A percentile compares a stretch with the other conserved stretches of the same genome.
Evolutionary conservation across 2,113 vertebrate genomes (phyloP).

Genomic region (Gasterosteus nipponicus): DNA sequence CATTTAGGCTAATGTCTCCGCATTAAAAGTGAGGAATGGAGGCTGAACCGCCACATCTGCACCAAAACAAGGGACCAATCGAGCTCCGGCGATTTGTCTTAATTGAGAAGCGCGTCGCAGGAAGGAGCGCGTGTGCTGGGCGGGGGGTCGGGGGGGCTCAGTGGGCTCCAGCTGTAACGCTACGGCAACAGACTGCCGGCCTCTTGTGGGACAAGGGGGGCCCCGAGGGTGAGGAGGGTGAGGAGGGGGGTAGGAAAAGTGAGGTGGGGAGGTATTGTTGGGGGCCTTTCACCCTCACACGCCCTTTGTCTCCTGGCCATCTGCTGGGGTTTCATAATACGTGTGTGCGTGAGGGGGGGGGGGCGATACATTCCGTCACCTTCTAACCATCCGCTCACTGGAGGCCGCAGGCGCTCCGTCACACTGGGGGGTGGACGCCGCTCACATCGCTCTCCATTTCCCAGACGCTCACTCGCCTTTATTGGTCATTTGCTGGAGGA

Average conservation of each 20-base stretch:
- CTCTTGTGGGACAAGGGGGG: slow-evolving; percentile 15
- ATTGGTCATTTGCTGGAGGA: slow-evolving; percentile 47
- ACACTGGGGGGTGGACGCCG: slow-evolving; percentile 33
- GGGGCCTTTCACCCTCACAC: slow-evolving; percentile 53
- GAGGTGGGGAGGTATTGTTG: slow-evolving; percentile 3
- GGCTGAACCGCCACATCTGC: slow-evolving; percentile 47
- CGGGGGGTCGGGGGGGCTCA: background rate
- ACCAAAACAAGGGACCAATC: slow-evolving; percentile 25
- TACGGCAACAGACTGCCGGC: slow-evolving; percentile 35
- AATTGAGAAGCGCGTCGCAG: slow-evolving; percentile 50
- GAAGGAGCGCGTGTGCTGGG: background rate
- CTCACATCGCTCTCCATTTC: slow-evolving; percentile 47
- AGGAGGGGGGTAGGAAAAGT: slow-evolving; percentile 11
- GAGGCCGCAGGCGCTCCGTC: slow-evolving; percentile 40
- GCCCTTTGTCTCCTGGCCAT: slow-evolving; percentile 69
- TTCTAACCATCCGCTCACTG: slow-evolving; percentile 27
- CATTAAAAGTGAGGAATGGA: slow-evolving; percentile 47
- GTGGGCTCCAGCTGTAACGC: slow-evolving; percentile 34
- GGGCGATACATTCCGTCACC: slow-evolving; percentile 65
- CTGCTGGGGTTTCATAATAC: slow-evolving; percentile 68
- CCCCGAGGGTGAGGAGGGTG: background rate
- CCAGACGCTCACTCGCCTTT: slow-evolving; percentile 47
- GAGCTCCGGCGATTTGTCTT: slow-evolving; percentile 18
- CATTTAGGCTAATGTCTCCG: slow-evolving; percentile 57
- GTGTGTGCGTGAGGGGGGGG: slow-evolving; percentile 2